These are phyloP conservation scores for Andrena dorsata DNA, from an alignment of 2,888 invertebrate genomes.

Conservation along the genomic window DNA sequence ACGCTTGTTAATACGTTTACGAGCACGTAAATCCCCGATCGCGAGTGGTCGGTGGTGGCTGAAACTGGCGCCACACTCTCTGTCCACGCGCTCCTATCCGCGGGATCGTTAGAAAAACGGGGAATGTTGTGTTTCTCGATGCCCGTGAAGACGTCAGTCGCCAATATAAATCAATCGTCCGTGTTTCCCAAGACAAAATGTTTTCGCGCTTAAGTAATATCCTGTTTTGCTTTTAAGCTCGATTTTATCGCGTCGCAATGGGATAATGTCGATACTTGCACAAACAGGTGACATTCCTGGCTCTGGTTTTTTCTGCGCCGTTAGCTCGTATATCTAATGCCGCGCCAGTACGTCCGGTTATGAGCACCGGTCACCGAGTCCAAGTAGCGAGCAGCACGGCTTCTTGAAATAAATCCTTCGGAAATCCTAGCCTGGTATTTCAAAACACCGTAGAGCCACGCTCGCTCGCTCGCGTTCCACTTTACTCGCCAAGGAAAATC, in stretches of 20 bases:
- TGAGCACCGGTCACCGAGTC: constrained; percentile 55
- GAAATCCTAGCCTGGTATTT: constrained; percentile 53
- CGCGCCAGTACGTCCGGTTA: constrained; percentile 66
- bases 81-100: neutral
- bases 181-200: constrained; percentile 69
- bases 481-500: constrained; percentile 32
- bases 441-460: constrained; percentile 34
- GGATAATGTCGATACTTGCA: constrained; percentile 68
- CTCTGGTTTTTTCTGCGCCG: constrained; percentile 44
- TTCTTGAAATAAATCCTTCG: constrained; percentile 62
- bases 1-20: constrained; percentile 23
- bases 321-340: constrained; percentile 69
- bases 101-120: constrained; percentile 16
- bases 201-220: constrained; percentile 68
- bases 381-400: constrained; percentile 43
- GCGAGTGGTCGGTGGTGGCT: neutral
- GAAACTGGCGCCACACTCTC: neutral
- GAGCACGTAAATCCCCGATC: constrained; percentile 13
- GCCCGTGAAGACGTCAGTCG: constrained; percentile 12
- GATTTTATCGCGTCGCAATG: constrained; percentile 61
- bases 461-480: constrained; percentile 37
- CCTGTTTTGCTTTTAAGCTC: constrained; percentile 69
- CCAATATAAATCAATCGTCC: constrained; percentile 50
- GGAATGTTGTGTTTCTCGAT: constrained; percentile 17
- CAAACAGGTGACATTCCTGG: constrained; percentile 74